Evolutionary conservation across 2,888 invertebrate species (phyloP), one percentile per base, ranked within the genome.

Genomic region (Cheilosia impressa): DNA sequence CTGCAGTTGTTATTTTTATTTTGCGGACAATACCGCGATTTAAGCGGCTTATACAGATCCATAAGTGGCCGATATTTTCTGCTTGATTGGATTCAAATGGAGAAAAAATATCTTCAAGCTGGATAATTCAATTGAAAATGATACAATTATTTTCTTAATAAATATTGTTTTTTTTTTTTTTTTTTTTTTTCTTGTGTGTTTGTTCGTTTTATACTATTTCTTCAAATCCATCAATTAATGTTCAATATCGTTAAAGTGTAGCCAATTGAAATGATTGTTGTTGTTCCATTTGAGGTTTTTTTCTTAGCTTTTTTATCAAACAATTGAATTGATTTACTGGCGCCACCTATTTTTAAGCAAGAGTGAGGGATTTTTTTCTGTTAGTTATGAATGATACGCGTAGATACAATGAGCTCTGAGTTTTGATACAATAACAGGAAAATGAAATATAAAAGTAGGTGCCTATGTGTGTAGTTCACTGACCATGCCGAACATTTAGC

Each of bases 341-440:
- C 85, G 85, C 85, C 85, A 85, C 81, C 80, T 80, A 76, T 85
- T 85, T 85, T 84, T 84, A 75, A 75, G 24, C 68, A 76, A 65
- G 27, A 71, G 53, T 45, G 65, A 63, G 47, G 31, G n/a, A 41
- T 50, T 53, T 63, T 45, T 17, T 57, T 82, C 80, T 76, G 58
- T 95, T 98, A 31, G 71, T 62, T 58, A 53, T 66, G 43, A 55
- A 69, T 13, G 43, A 34, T 27, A 63, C 22, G 34, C 31, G 31
- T 27, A 47, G 38, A 27, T 38, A 34, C n/a, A n/a, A 47, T 47
- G 5, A 24, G 5, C 34, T 27, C 41, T 24, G 22, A 47, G 7
- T 63, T 31, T 19, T 68, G 66, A 41, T 10, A 50, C 58, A 41
- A 31, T 43, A 58, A 66, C 45, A 68, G 53, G 58, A 68, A 77